Percentiles rank a stretch among this genome's conserved stretches.
Evolutionary conservation across 2,113 vertebrate species (phyloP).

Genomic region (Hypanus sabinus): DNA sequence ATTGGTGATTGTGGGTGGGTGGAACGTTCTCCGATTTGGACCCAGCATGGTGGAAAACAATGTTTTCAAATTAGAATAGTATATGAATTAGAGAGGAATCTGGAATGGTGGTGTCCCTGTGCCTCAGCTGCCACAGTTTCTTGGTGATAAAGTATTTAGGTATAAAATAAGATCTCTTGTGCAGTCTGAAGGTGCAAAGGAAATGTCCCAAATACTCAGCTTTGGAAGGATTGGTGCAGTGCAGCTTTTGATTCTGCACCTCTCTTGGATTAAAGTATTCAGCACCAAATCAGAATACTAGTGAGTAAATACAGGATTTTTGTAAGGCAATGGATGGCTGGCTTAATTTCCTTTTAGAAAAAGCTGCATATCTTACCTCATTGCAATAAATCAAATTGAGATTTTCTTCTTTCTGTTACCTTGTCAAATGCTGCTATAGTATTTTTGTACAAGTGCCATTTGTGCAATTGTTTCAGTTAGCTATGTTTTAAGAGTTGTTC

Average conservation of each 20-base stretch:
- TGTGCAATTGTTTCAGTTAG: background rate
- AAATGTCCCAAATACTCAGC: background rate
- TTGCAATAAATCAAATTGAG: background rate
- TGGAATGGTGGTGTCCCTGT: too few species aligned
- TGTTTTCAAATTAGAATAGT: too few species aligned
- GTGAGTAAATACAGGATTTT: background rate
- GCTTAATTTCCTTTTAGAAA: background rate
- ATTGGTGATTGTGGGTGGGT: too few species aligned
- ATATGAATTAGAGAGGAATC: too few species aligned
- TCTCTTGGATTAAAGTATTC: background rate
- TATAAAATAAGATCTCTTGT: background rate
- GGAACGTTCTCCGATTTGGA: too few species aligned
- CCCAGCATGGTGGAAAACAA: too few species aligned
- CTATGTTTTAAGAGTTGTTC: background rate
- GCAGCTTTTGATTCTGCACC: background rate
- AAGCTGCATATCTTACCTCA: background rate
- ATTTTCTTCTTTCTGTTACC: background rate
- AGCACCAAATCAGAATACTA: background rate
- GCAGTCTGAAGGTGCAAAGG: background rate
- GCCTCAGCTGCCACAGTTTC: too few species aligned
- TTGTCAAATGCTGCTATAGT: background rate
- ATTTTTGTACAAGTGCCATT: slow-evolving; percentile 13
- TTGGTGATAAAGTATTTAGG: too few species aligned
- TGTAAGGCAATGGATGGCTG: background rate
- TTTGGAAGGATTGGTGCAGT: background rate